Conservation (phyloP, 1,140 invertebrate species). For the Cotesia glomerata region DNA sequence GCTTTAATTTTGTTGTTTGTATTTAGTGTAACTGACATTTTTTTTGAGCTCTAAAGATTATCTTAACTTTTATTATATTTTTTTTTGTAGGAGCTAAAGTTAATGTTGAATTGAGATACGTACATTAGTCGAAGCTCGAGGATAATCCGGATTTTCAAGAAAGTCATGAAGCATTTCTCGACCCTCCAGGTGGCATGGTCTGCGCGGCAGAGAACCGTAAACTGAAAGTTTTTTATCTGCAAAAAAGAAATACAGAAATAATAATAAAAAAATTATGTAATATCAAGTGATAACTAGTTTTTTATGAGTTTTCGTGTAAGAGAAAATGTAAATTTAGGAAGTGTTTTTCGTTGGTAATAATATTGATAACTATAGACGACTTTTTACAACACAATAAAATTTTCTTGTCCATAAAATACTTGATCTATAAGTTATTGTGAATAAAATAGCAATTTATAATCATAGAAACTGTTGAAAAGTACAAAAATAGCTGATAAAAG, state of each 20-base stretch:
- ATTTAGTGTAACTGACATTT: neutral
- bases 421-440: too few relatives aligned
- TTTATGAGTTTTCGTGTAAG: conserved; percentile 27
- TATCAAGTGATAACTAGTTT: conserved; percentile 35
- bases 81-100: conserved; percentile 5
- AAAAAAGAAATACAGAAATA: neutral
- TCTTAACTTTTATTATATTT: conserved; percentile 18
- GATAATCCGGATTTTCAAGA: conserved; percentile 51
- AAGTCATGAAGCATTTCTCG: conserved; percentile 48
- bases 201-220: conserved; percentile 51
- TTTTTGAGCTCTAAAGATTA: neutral
- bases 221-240: conserved; percentile 52
- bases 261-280: conserved; percentile 39
- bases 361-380: too few relatives aligned
- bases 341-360: too few relatives aligned
- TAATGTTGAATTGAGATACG: conserved; percentile 26
- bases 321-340: neutral
- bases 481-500: too few relatives aligned
- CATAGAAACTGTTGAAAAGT: too few relatives aligned
- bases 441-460: too few relatives aligned
- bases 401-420: too few relatives aligned
- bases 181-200: conserved; percentile 49
- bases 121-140: conserved; percentile 51
- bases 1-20: neutral
- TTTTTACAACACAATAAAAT: too few relatives aligned